Conservation (phyloP, 1,140 invertebrate genomes). For the Wiebesia pumilae region DNA sequence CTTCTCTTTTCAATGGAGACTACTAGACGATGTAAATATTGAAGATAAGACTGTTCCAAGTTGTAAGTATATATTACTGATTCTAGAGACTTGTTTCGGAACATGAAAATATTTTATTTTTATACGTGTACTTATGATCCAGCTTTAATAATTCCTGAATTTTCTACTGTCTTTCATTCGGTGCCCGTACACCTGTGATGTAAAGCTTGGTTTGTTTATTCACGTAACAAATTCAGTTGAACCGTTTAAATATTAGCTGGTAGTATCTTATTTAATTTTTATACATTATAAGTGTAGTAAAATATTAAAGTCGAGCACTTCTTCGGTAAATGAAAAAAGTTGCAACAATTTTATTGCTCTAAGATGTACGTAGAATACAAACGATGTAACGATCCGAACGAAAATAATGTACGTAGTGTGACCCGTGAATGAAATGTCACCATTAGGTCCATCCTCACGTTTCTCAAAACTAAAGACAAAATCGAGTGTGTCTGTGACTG, state of each 20-base stretch:
- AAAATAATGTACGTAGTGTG: constrained; percentile 21
- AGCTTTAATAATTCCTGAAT: too few species aligned
- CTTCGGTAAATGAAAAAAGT: neutral
- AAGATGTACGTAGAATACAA: neutral
- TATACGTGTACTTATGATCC: too few species aligned
- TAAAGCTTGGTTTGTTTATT: too few species aligned
- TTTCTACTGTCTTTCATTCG: too few species aligned
- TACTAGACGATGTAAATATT: neutral
- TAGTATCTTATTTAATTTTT: too few species aligned
- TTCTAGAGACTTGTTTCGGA: too few species aligned
- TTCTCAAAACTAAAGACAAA: constrained; percentile 59
- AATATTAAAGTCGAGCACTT: neutral
- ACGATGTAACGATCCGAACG: neutral
- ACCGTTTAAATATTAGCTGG: too few species aligned
- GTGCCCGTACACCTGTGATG: too few species aligned
- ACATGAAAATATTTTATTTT: too few species aligned
- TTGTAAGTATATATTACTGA: too few species aligned
- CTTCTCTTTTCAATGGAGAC: neutral
- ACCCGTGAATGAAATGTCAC: neutral
- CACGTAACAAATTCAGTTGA: too few species aligned
- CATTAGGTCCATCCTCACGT: constrained; percentile 55
- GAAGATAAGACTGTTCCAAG: neutral
- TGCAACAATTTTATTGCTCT: neutral
- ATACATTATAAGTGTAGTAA: too few species aligned
- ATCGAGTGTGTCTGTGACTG: constrained; percentile 45